phyloP scores from a whole-genome alignment of 2,888 invertebrate species.

The Cyclophora punctaria region DNA sequence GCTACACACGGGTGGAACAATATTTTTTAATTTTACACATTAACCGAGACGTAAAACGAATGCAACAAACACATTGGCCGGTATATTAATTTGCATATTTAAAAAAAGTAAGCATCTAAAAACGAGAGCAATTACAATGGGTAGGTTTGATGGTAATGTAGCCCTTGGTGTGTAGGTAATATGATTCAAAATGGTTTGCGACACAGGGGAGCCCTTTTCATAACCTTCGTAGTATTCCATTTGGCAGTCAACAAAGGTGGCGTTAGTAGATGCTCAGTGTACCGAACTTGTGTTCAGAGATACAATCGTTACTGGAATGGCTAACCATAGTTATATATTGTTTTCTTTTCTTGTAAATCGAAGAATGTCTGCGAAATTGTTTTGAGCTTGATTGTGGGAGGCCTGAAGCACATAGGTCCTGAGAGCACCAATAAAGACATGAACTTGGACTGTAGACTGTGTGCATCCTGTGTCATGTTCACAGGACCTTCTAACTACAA shows the following conservation, averaged over 20 bases:
- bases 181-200: slow-evolving; percentile 38
- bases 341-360: too few relatives aligned
- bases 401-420: too few relatives aligned
- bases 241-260: slow-evolving; percentile 35
- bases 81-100: slow-evolving; percentile 7
- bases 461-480: too few relatives aligned
- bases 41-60: too few relatives aligned
- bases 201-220: slow-evolving; percentile 30
- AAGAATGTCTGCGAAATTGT: too few relatives aligned
- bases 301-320: slow-evolving; percentile 13
- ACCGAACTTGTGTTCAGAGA: slow-evolving; percentile 13
- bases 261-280: slow-evolving; percentile 21
- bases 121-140: slow-evolving; percentile 8
- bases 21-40: too few relatives aligned
- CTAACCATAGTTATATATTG: too few relatives aligned
- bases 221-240: slow-evolving; percentile 37
- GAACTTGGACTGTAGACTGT: not conserved
- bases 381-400: too few relatives aligned
- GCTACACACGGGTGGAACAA: too few relatives aligned
- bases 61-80: too few relatives aligned
- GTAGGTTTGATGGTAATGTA: slow-evolving; percentile 9
- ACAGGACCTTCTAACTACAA: too few relatives aligned
- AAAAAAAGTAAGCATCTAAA: slow-evolving; percentile 6
- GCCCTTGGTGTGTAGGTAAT: slow-evolving; percentile 20
- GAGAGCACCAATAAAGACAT: too few relatives aligned